Evolutionary conservation across 2,888 invertebrate genomes (phyloP).

Genomic region (Gymnosoma rotundatum): DNA sequence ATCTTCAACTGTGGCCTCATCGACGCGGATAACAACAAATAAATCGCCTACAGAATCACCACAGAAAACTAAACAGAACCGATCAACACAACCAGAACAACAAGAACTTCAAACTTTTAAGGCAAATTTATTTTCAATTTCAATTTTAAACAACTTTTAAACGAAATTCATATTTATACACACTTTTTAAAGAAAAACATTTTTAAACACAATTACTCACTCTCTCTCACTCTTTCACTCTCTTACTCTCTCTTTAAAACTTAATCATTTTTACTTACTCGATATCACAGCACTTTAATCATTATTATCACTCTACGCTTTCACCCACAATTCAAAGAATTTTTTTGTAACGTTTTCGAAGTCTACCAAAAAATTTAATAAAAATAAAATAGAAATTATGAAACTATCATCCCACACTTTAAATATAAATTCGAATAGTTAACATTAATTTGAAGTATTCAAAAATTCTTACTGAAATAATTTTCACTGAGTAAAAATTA

Average conservation of each 20-base stretch:
- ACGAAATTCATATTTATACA: not conserved
- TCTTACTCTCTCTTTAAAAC: not conserved
- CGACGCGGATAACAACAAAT: conserved; percentile 65
- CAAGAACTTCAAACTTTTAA: conserved; percentile 49
- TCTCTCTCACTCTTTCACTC: not conserved
- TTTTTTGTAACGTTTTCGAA: not conserved
- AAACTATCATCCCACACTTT: too few relatives aligned
- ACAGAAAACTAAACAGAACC: conserved; percentile 63
- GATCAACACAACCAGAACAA: conserved; percentile 49
- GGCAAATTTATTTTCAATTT: conserved; percentile 57
- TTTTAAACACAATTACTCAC: not conserved
- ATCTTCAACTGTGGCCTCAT: conserved; percentile 57
- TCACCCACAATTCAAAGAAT: not conserved
- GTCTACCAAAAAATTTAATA: too few relatives aligned
- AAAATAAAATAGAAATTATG: too few relatives aligned
- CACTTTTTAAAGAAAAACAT: not conserved
- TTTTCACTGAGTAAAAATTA: too few relatives aligned
- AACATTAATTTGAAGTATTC: too few relatives aligned
- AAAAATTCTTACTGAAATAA: too few relatives aligned
- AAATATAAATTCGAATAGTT: too few relatives aligned
- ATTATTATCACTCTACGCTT: not conserved
- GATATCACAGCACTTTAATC: too few relatives aligned
- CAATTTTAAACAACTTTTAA: conserved; percentile 15
- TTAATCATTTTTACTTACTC: not conserved
- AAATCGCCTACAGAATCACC: conserved; percentile 45